Evolutionary conservation across 2,797 vertebrate genomes (phyloP), one percentile per base, ranked within the genome.

Genomic region (Parauchenoglanis punctatus): DNA sequence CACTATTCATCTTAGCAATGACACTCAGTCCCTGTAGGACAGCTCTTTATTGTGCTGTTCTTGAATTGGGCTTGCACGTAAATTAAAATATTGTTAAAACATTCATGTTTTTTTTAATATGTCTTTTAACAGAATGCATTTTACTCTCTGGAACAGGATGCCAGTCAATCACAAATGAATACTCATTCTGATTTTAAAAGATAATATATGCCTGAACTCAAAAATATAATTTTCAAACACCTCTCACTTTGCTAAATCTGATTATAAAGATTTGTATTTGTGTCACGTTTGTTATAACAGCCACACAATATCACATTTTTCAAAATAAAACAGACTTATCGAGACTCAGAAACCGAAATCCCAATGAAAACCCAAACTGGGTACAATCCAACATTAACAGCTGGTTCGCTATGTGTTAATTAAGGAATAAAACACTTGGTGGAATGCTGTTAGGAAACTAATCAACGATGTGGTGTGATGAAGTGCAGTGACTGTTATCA

Each of bases 1-100:
- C 80, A n/a, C 75, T 18, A 77, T 85, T 49, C 31, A 65, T 52
- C n/a, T 52, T 81, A 75, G 61, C 25, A 23, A 35, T 52, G 73
- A 40, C n/a, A 63, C 3, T 75, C n/a, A 61, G 70, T 52, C 67
- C 75, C 75, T 59, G 63, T 25, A 78, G 72, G 40, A 70, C 61
- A 82, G 56, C 18, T 70, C 25, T 46, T 68, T 56, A 67, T 6
- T 65, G 52, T n/a, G 25, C 25, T 52, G 12, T 40, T 86, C 56
- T 61, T 68, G 1, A 52, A 80, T 12, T 73, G 63, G 49, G 63
- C 63, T 35, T 63, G 25, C 25, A 73, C 68, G 61, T 61, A 63
- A 61, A 61, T 44, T 78, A 13, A 44, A 81, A 61, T 81, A 61
- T 44, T 1, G 23, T 61, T 61, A 58, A 78, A 35, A 40, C 20